Conservation (phyloP, 2,888 invertebrate genomes). For the Drosophila kanekoi region DNA sequence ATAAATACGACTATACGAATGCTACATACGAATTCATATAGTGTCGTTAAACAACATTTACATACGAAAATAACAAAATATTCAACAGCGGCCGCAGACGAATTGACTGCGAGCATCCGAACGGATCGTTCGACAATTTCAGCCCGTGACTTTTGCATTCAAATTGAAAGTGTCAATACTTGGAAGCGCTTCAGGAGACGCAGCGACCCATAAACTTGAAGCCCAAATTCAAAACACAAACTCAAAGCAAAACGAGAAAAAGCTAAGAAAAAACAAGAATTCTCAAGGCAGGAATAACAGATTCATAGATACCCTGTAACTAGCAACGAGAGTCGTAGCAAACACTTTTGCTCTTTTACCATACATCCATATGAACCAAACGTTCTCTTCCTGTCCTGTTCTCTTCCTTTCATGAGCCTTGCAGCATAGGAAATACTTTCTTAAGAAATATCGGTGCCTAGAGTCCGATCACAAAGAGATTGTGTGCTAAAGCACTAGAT, state of each 20-base stretch:
- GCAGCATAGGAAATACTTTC: too few species aligned
- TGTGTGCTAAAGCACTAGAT: too few species aligned
- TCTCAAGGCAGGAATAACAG: background rate
- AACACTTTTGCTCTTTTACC: too few species aligned
- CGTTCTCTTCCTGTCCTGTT: too few species aligned
- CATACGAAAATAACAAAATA: constrained; percentile 74
- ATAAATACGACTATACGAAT: constrained; percentile 64
- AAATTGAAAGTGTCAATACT: constrained; percentile 77
- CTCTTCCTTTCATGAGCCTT: too few species aligned
- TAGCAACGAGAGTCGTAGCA: too few species aligned
- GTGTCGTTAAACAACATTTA: constrained; percentile 77
- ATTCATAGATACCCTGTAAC: background rate
- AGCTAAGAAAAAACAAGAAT: constrained; percentile 3
- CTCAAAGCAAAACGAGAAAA: background rate
- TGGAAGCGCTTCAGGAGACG: constrained; percentile 50
- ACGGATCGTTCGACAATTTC: constrained; percentile 28
- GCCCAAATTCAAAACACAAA: constrained; percentile 39
- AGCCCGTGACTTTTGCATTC: constrained; percentile 55
- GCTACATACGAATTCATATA: constrained; percentile 77
- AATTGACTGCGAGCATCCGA: constrained; percentile 23
- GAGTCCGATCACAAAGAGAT: too few species aligned
- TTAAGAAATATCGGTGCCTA: too few species aligned
- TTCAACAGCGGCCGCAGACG: constrained; percentile 53
- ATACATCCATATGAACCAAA: too few species aligned
- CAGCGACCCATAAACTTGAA: constrained; percentile 65